Evolutionary conservation across 2,113 vertebrate genomes (phyloP), one percentile per base, ranked within the genome.

Genomic region (Anhinga anhinga): DNA sequence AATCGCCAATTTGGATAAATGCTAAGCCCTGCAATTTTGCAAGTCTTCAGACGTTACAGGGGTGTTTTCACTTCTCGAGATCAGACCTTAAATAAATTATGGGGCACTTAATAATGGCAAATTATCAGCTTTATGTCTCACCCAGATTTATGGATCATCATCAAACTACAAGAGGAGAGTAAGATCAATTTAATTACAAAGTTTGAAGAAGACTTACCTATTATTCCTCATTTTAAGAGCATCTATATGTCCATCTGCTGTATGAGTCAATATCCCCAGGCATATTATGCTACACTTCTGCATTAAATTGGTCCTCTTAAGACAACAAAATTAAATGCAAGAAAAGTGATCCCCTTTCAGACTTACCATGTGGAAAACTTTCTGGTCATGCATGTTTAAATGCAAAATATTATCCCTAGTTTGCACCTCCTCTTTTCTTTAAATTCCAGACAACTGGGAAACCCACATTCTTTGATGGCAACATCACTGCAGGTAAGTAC

Each of bases 111-210:
- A 81, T 67, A 91, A 94, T 36, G 86, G 88, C 70, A 93, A 77
- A 70, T 66, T 29, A 93, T 81, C 86, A 89, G 42, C 73, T 93
- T 78, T 85, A 49, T 72, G 83, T 65, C 62, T 96, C 89, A 95
- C 82, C 52, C 62, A 82, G 77, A 27, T 87, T 96, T 94, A 89
- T 65, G 78, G 94, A 87, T 73, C 87, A 92, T 72, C 85, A 77
- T n/a, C 25, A 93, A 83, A 80, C 71, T 88, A 88, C 53, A 8
- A 32, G 49, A 87, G n/a, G 32, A 91, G 10, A 85, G 52, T 67
- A 87, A 85, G 45, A 94, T 91, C 81, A 91, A 91, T 93, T 94
- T 96, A 93, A 95, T 96, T 92, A 69, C 58, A 58, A 93, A 91
- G 73, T 77, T 55, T 94, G 73, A 73, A 85, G 52, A 76, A 71